A percentile compares a stretch with the other conserved stretches of the same genome.
Evolutionary conservation across 2,888 invertebrate genomes (phyloP).

Genomic region (Stomorhina lunata): DNA sequence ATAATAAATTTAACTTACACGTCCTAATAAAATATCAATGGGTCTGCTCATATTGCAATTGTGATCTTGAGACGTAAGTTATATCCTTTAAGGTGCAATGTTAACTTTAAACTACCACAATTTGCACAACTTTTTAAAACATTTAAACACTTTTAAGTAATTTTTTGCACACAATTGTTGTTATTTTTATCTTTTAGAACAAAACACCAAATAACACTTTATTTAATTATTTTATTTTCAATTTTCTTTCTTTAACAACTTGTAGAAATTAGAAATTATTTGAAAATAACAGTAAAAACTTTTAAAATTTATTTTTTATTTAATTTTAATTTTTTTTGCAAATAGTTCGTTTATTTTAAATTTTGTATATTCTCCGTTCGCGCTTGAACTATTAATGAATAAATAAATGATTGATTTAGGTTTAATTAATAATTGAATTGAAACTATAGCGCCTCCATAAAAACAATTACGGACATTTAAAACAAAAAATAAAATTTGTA

Average conservation of each 20-base stretch:
- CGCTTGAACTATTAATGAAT: conserved; percentile 20
- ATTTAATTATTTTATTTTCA: background rate
- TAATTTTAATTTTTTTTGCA: background rate
- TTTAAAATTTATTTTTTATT: background rate
- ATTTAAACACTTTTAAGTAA: conserved; percentile 10
- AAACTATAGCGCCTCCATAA: background rate
- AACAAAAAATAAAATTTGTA: too few relatives aligned
- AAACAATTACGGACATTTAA: background rate
- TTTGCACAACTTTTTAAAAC: background rate
- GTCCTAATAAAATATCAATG: conserved; percentile 77
- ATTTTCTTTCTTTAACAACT: background rate
- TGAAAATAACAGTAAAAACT: background rate
- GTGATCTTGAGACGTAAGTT: background rate
- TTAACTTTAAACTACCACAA: conserved; percentile 2
- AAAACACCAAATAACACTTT: conserved; percentile 26
- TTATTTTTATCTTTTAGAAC: background rate
- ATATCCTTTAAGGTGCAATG: conserved; percentile 2
- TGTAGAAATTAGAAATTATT: conserved; percentile 2
- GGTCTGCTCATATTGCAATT: conserved; percentile 74
- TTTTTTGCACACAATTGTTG: background rate
- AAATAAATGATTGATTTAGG: conserved; percentile 29
- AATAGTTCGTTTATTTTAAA: background rate
- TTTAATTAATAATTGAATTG: conserved; percentile 31
- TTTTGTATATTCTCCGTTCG: conserved; percentile 1
- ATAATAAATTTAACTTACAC: conserved; percentile 72